Evolutionary conservation across 2,113 vertebrate species (phyloP).

Genomic region (Crotophaga sulcirostris): DNA sequence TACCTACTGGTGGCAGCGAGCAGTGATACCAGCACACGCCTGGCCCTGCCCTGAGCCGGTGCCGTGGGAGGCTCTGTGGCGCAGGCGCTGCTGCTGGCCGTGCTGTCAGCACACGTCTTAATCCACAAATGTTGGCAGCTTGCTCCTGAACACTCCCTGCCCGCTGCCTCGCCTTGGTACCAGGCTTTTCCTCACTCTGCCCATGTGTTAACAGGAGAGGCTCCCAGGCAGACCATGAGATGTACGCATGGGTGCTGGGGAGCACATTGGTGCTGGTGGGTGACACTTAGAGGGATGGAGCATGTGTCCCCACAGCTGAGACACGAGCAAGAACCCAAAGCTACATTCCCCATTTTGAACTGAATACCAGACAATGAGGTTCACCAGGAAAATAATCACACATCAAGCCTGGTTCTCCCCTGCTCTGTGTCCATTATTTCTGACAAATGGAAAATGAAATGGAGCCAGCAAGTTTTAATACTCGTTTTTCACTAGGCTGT

Average conservation of each 20-base stretch:
- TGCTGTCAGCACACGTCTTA: constrained; percentile 17
- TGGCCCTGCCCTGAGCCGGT: neutral
- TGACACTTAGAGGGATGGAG: neutral
- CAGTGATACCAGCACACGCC: constrained; percentile 12
- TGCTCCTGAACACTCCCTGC: constrained; percentile 7
- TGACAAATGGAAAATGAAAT: neutral
- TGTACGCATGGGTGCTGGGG: fast-evolving
- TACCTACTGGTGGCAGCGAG: neutral
- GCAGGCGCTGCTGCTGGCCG: neutral
- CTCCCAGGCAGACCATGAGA: neutral
- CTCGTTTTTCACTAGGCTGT: neutral
- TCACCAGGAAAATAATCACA: neutral
- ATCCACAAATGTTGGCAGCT: constrained; percentile 15
- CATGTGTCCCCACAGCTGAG: neutral
- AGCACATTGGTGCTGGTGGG: fast-evolving
- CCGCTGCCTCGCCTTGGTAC: neutral
- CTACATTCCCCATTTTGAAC: neutral
- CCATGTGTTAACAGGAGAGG: neutral
- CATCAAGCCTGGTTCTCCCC: neutral
- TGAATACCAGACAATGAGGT: neutral
- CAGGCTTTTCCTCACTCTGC: neutral
- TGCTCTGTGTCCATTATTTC: neutral
- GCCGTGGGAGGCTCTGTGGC: neutral
- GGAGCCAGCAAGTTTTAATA: neutral
- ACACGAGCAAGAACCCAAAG: neutral